A percentile compares a stretch with the other conserved stretches of the same genome.
These are phyloP conservation scores for Steinernema feltiae DNA, from an alignment of 1,140 invertebrate species.

Conservation along the genomic window DNA sequence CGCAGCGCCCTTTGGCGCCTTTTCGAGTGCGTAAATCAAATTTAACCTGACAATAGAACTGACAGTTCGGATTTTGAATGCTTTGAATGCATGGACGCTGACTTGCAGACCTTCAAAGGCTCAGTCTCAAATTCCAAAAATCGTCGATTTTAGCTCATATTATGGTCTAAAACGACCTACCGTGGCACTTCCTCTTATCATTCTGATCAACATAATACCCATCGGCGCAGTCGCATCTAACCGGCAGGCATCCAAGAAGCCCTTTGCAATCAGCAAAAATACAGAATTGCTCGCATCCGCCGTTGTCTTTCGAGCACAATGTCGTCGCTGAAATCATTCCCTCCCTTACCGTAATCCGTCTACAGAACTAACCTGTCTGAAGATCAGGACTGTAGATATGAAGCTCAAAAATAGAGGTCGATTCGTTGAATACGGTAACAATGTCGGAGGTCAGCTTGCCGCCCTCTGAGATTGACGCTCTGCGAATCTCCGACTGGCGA, in stretches of 20 bases:
- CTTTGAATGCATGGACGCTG: too few species aligned
- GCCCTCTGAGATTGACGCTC: slow-evolving; percentile 12
- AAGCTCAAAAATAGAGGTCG: slow-evolving; percentile 26
- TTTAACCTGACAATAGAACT: too few species aligned
- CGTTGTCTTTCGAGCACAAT: slow-evolving; percentile 50
- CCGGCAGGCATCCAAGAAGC: slow-evolving; percentile 21
- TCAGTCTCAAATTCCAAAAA: too few species aligned
- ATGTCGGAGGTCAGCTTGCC: slow-evolving; percentile 18
- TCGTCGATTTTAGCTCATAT: too few species aligned
- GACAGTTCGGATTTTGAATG: too few species aligned
- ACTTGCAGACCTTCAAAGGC: too few species aligned
- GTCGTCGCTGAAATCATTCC: too few species aligned
- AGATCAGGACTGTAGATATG: slow-evolving; percentile 17
- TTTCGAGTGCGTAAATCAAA: too few species aligned
- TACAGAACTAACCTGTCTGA: too few species aligned
- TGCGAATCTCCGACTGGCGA: slow-evolving; percentile 60
- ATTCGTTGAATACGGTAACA: slow-evolving; percentile 17
- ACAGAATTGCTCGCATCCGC: slow-evolving; percentile 63
- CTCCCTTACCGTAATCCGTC: too few species aligned
- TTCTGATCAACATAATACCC: slow-evolving; percentile 11
- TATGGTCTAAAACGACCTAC: slow-evolving; percentile 43
- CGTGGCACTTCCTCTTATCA: slow-evolving; percentile 47
- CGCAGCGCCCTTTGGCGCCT: too few species aligned
- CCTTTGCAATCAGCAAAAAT: slow-evolving; percentile 59
- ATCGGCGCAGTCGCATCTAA: slow-evolving; percentile 23